Base-by-base conservation (phyloP, 2,797 vertebrate genomes). In the Trematomus bernacchii region DNA sequence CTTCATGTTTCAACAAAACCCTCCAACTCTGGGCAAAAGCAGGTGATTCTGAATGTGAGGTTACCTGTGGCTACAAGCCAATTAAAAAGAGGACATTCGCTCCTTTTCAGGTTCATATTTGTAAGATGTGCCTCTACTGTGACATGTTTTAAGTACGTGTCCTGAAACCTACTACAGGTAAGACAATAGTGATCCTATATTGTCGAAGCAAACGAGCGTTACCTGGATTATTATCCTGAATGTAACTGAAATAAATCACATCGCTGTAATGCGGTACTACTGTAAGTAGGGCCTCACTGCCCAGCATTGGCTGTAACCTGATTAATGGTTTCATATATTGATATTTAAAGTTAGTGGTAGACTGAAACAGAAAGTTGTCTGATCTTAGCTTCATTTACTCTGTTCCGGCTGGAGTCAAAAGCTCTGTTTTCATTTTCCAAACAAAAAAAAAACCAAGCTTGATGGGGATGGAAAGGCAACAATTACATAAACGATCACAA, bases 331-430 rank as follows among this genome's bases (percentile, higher is more conserved):
- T 52, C 12, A 52, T 19, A 21, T 51, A n/a, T 7, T 37, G 46
- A 50, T 27, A 37, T 37, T 10, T 63, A 33, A 19, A 19, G 14
- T 48, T 6, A 48, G 44, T 18, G 10, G 47, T 62, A 18, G 27
- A 46, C 60, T 48, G 60, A 33, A 64, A 51, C 62, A 15, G 46
- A 33, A 50, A 37, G 61, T 14, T 33, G 18, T 60, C 16, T 33
- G 27, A 3, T 14, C 27, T 37, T 37, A 19, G 19, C 46, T 50
- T 40, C 37, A 19, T 23, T 47, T 48, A 10, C 14, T 27, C 43
- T n/a, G 16, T 47, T 27, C 27, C 27, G 27, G 27, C 4, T 27
- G 27, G 27, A 27, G 60, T 42, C 6, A 42, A 55, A 59, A 42
- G 37, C 1, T 59, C 12, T 12, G n/a, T 30, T n/a, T 53, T 37